These are phyloP conservation scores for Eupithecia centaureata DNA, from an alignment of 2,888 invertebrate genomes.

Conservation along the genomic window DNA sequence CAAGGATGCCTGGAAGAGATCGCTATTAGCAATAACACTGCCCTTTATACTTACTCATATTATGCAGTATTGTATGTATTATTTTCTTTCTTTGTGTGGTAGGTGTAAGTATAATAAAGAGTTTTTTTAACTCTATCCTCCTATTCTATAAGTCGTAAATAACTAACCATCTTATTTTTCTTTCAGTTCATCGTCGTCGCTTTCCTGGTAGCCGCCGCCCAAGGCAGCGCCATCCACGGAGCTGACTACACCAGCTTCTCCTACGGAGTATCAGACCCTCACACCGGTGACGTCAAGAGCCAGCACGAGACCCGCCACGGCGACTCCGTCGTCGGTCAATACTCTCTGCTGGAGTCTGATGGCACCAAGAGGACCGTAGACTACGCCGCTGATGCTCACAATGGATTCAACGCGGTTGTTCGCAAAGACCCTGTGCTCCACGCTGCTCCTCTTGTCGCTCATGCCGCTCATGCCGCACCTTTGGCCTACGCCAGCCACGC, in stretches of 20 bases:
- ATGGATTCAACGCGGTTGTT: conserved; percentile 84
- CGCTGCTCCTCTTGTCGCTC: conserved; percentile 59
- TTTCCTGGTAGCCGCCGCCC: conserved; percentile 73
- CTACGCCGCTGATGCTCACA: conserved; percentile 81
- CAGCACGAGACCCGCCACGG: conserved; percentile 86
- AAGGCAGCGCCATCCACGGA: conserved; percentile 71
- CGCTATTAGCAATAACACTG: no score
- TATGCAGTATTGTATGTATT: no score
- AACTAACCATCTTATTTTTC: not conserved
- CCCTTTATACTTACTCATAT: no score
- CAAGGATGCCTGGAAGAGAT: no score
- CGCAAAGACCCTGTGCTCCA: conserved; percentile 74
- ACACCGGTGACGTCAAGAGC: conserved; percentile 80
- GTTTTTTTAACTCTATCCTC: no score
- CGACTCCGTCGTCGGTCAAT: conserved; percentile 84
- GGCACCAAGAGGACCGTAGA: conserved; percentile 86
- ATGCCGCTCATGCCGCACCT: conserved; percentile 57
- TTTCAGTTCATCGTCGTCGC: conserved; percentile 75
- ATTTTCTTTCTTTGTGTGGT: no score
- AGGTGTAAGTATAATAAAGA: no score
- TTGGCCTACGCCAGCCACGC: conserved; percentile 49
- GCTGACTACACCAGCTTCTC: conserved; percentile 76
- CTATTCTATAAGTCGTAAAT: not conserved
- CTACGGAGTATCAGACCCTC: conserved; percentile 77
- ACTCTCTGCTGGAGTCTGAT: conserved; percentile 83